Evolutionary conservation across 2,888 invertebrate genomes (phyloP), one percentile per base, ranked within the genome.

Genomic region (Rugalucina vietnamica): DNA sequence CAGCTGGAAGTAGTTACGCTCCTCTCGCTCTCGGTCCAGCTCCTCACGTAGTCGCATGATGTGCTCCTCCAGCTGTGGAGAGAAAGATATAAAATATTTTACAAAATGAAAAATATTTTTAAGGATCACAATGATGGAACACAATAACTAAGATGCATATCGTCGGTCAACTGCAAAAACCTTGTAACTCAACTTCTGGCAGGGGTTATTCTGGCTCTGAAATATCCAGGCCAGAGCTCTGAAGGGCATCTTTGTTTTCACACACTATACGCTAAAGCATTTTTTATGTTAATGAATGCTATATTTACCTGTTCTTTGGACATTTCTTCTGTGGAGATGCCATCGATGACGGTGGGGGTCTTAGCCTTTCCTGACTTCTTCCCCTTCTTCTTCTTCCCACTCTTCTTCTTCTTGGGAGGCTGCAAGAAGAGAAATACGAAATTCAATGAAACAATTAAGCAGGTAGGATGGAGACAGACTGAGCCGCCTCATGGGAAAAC

Each of bases 1-100:
- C 91, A 99, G 95, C 95, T 99, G 99, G 93, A 98, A 99, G 94
- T 97, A 99, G 95, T 99, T 99, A 78, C 99, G 96, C 95, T 99
- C 99, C 95, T 99, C 99, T 91, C 99, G 96, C 95, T 99, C 99
- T 81, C 98, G 96, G 93, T 99, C 98, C 94, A 98, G 96, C 95
- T 99, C 98, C 93, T 98, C 98, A 94, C 98, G 97, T 29, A 98
- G 96, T 91, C 97, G 96, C 72, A 97, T 96, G 21, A 98, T 97
- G 94, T 98, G 98, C 85, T 97, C 97, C 95, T 98, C 98, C 81
- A 99, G 96, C 95, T 99, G 97, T 92, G 85, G 76, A 65, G 43
- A n/a, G 49, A 37, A 60, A 18, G 24, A 27, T 39, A 54, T 72
- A 2, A 34, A n/a, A 37, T 18, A 54, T 39, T 72, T 14, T 49